A percentile compares a stretch with the other conserved stretches of the same genome.
These are phyloP conservation scores for Penaeus indicus DNA, from an alignment of 1,140 invertebrate genomes.

Conservation along the genomic window DNA sequence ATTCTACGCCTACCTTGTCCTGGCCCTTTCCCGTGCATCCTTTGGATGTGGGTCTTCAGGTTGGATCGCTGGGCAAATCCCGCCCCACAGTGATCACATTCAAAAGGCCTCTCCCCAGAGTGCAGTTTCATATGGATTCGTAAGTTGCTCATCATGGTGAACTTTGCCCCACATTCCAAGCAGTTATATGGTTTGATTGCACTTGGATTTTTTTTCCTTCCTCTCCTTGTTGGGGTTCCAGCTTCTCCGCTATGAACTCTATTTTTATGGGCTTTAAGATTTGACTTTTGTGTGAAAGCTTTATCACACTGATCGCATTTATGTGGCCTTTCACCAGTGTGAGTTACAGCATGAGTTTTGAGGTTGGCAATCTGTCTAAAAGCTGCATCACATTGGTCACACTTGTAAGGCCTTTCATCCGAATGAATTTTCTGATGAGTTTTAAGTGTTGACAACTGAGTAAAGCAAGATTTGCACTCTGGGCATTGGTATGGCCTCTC, in stretches of 20 bases:
- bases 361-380: conserved; percentile 77
- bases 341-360: conserved; percentile 69
- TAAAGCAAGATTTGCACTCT: conserved; percentile 64
- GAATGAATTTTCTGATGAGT: conserved; percentile 67
- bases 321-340: conserved; percentile 78
- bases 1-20: conserved; percentile 56
- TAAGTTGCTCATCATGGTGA: conserved; percentile 67
- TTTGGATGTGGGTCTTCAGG: conserved; percentile 63
- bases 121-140: conserved; percentile 67
- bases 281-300: conserved; percentile 74
- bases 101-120: conserved; percentile 67
- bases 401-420: conserved; percentile 73
- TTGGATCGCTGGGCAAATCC: conserved; percentile 66
- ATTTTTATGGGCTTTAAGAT: conserved; percentile 66
- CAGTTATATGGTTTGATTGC: conserved; percentile 66
- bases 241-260: conserved; percentile 57
- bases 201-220: conserved; percentile 63
- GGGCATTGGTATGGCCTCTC: conserved; percentile 81
- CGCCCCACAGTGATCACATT: conserved; percentile 66
- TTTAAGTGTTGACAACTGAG: conserved; percentile 65
- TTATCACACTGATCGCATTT: conserved; percentile 78
- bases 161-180: conserved; percentile 65
- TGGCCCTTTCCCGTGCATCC: conserved; percentile 63
- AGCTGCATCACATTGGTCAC: conserved; percentile 87
- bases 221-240: conserved; percentile 45